These are phyloP conservation scores for Oncorhynchus tshawytscha DNA, from an alignment of 2,113 vertebrate genomes.

Conservation along the genomic window DNA sequence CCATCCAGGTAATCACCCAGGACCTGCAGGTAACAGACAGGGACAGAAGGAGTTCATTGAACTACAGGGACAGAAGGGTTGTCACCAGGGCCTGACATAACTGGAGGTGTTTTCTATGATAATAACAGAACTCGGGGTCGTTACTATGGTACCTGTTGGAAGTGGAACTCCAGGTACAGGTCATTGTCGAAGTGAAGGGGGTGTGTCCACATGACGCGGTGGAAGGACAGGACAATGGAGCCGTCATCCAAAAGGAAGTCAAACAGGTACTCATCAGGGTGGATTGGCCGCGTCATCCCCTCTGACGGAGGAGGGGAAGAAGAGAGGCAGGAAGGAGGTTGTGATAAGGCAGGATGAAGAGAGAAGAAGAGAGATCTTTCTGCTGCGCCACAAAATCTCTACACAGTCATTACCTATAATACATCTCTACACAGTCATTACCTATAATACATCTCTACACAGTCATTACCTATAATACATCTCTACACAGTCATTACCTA, in stretches of 20 bases:
- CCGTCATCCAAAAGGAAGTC: constrained; percentile 75
- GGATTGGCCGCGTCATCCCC: constrained; percentile 74
- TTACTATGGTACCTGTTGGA: constrained; percentile 78
- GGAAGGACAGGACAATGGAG: constrained; percentile 70
- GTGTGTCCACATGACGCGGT: constrained; percentile 80
- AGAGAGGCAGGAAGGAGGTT: neutral
- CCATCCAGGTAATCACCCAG: constrained; percentile 80
- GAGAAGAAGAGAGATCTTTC: neutral
- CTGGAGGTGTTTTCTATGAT: neutral
- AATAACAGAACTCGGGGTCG: neutral
- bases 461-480: no score
- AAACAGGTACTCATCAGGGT: constrained; percentile 82
- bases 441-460: no score
- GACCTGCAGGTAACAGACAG: constrained; percentile 65
- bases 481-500: no score
- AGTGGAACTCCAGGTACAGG: constrained; percentile 79
- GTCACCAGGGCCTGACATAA: neutral
- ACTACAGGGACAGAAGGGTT: no score
- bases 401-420: no score
- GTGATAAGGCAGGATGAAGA: neutral
- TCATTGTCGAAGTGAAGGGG: constrained; percentile 77
- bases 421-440: no score
- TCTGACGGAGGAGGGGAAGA: constrained; percentile 58
- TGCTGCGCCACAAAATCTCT: no score
- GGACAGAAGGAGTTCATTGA: no score